Evolutionary conservation across 2,888 invertebrate species (phyloP), one percentile per base, ranked within the genome.

Genomic region (Atherix ibis): DNA sequence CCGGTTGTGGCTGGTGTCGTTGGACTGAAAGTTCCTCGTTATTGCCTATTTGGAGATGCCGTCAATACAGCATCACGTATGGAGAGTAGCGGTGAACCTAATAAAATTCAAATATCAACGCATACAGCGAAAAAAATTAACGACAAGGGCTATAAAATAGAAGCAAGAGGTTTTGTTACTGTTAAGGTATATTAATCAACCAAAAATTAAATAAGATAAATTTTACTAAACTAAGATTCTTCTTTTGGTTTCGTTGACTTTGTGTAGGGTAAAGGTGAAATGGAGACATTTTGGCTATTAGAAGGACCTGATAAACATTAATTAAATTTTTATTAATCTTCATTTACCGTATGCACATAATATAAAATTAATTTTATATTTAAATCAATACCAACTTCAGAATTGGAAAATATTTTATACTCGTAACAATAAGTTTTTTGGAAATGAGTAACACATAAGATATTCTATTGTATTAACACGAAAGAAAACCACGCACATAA

Each of bases 41-140:
- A 85, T 56, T 89, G 88, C 48, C 73, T 91, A 31, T 89, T 89
- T 41, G 89, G 89, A 0, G 88, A 88, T 54, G 83, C 88, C 0
- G 84, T 91, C 13, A 91, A 91, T 53, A 88, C 85, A 0, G 89
- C 89, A 2, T 84, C 88, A 3, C 69, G 89, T 37, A 88, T 89
- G 87, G 88, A 89, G 53, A 71, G 71, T 13, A 64, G 68, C 32
- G 53, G 60, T 22, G 54, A 79, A 67, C 67, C 76, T 1, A 77
- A 76, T 37, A 71, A 67, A 52, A 70, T 88, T 13, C 85, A 89
- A 48, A 70, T 88, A 44, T 84, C 88, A 2, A 68, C 72, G 10
- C 65, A 67, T 27, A 79, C 83, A 0, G 76, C 77, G 35, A 61
- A 69, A 0, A 68, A 78, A 35, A 65, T 89, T 5, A 67, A 73